These are phyloP conservation scores for Salmo trutta DNA, from an alignment of 2,797 vertebrate genomes.

Conservation along the genomic window DNA sequence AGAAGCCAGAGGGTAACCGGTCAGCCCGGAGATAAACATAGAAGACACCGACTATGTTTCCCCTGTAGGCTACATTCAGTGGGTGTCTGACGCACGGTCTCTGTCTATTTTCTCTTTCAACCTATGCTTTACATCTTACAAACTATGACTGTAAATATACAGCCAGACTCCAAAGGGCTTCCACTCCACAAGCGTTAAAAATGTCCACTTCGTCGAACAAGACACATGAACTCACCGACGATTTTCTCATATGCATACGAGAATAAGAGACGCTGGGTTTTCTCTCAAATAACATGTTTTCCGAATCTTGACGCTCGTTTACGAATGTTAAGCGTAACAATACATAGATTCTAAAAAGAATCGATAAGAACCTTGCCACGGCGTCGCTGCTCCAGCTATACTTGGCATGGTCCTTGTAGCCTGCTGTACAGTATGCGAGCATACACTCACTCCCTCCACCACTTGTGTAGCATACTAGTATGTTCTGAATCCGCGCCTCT, in stretches of 20 bases:
- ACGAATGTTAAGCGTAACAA: slow-evolving; percentile 6
- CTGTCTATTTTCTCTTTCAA: slow-evolving; percentile 33
- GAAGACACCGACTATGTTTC: slow-evolving; percentile 39
- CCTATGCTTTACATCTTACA: slow-evolving; percentile 35
- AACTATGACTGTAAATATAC: slow-evolving; percentile 45
- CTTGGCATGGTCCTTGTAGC: slow-evolving; percentile 1
- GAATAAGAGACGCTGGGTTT: slow-evolving; percentile 27
- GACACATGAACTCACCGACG: slow-evolving; percentile 54
- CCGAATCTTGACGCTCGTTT: slow-evolving; percentile 2
- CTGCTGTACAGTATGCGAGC: slow-evolving; percentile 8
- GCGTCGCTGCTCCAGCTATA: slow-evolving; percentile 6
- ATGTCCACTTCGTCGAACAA: slow-evolving; percentile 50
- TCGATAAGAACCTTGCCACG: background rate
- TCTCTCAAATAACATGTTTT: slow-evolving; percentile 55
- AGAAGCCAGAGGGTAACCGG: slow-evolving; percentile 27
- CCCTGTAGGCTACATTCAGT: slow-evolving; percentile 50
- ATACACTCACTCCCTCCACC: slow-evolving; percentile 6
- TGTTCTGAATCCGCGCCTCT: slow-evolving; percentile 10
- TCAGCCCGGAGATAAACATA: slow-evolving; percentile 26
- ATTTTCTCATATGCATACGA: slow-evolving; percentile 46
- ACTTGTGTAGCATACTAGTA: slow-evolving; percentile 4
- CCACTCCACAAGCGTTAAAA: slow-evolving; percentile 42
- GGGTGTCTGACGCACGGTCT: slow-evolving; percentile 37
- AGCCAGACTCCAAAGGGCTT: slow-evolving; percentile 55
- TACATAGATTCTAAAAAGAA: slow-evolving; percentile 1